Conservation (phyloP, 2,113 vertebrate species). For the Lontra canadensis region DNA sequence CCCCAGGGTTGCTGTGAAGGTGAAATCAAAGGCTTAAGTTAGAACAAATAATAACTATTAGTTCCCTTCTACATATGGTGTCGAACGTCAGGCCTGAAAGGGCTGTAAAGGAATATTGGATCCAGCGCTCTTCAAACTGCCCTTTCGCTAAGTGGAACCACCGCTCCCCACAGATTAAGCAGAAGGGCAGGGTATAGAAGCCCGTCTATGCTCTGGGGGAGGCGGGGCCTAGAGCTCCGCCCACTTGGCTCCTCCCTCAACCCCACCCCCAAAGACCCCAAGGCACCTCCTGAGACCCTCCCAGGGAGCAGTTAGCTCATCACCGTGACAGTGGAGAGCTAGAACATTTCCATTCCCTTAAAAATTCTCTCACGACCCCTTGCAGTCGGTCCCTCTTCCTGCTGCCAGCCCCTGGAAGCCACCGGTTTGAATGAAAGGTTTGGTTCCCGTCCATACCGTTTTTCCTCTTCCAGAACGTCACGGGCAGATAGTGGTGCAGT, state of each 20-base stretch:
- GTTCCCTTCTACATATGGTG: background rate
- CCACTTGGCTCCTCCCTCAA: background rate
- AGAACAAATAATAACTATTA: background rate
- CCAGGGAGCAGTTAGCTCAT: fast-evolving
- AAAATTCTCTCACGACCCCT: background rate
- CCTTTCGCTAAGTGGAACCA: background rate
- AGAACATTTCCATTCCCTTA: background rate
- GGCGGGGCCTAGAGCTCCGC: background rate
- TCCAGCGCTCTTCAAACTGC: background rate
- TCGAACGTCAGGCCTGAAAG: background rate
- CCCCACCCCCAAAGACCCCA: background rate
- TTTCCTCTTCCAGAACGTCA: background rate
- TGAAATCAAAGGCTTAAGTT: background rate
- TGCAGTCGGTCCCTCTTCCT: background rate
- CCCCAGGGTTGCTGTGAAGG: background rate
- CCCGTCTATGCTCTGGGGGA: fast-evolving
- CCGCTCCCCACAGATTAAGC: background rate
- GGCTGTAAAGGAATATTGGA: background rate
- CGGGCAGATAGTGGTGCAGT: too few relatives aligned
- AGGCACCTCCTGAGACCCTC: background rate
- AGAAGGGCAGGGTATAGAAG: background rate
- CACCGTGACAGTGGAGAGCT: background rate
- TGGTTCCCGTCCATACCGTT: background rate
- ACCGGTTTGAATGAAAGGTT: background rate
- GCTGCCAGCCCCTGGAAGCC: background rate